Conservation (phyloP, 1,140 invertebrate species). For the Calephelis nemesis region DNA sequence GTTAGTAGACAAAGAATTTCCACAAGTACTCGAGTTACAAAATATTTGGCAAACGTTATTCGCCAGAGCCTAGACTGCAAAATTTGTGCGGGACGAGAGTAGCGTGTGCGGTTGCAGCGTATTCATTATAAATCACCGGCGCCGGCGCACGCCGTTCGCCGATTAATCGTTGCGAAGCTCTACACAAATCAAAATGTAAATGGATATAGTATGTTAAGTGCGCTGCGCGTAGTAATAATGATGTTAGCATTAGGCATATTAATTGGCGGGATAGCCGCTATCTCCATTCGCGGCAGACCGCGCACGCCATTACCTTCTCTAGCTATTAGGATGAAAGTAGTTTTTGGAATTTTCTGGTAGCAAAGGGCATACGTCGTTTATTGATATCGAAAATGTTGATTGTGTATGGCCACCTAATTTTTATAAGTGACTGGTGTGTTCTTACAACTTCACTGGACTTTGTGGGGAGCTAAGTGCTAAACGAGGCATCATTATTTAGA, state of each 20-base stretch:
- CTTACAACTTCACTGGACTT: too few relatives aligned
- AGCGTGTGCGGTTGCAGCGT: slow-evolving; percentile 40
- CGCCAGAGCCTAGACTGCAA: too few relatives aligned
- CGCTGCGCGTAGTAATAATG: slow-evolving; percentile 73
- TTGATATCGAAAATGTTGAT: too few relatives aligned
- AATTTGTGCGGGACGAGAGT: not conserved
- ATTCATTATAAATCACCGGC: slow-evolving; percentile 62
- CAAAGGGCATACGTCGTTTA: too few relatives aligned
- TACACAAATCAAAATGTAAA: slow-evolving; percentile 78
- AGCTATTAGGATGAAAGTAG: slow-evolving; percentile 25
- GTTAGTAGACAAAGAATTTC: too few relatives aligned
- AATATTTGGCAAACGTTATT: too few relatives aligned
- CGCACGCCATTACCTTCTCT: slow-evolving; percentile 49
- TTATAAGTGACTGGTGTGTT: too few relatives aligned
- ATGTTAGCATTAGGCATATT: slow-evolving; percentile 79
- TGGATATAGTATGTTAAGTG: slow-evolving; percentile 77
- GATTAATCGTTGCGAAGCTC: slow-evolving; percentile 70
- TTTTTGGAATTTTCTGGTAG: not conserved
- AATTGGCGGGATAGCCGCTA: slow-evolving; percentile 73
- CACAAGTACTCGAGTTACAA: too few relatives aligned
- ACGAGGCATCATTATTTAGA: too few relatives aligned
- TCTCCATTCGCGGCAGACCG: slow-evolving; percentile 54
- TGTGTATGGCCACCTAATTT: too few relatives aligned
- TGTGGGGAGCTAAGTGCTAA: too few relatives aligned
- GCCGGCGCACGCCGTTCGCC: slow-evolving; percentile 63